Percentiles rank a stretch among this genome's conserved stretches.
phyloP scores from a whole-genome alignment of 2,888 invertebrate species.

The Homarus gammarus region DNA sequence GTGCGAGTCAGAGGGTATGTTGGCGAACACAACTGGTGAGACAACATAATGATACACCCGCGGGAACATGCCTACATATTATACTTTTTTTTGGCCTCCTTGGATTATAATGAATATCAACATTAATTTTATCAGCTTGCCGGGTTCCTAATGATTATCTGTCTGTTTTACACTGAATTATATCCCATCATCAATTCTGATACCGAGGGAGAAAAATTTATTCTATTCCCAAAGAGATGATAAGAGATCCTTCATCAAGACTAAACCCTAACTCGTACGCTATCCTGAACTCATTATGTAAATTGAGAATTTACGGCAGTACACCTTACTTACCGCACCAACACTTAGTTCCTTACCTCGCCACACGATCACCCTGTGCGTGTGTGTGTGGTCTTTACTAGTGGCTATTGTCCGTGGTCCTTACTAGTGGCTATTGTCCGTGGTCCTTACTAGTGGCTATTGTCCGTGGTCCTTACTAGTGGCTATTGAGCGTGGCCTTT shows the following conservation, averaged over 20 bases:
- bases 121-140: constrained; percentile 1
- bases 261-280: background rate
- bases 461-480: too few relatives aligned
- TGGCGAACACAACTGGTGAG: background rate
- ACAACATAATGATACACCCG: background rate
- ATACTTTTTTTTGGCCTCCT: background rate
- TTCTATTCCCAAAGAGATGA: background rate
- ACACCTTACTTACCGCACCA: too few relatives aligned
- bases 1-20: background rate
- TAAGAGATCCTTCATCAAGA: background rate
- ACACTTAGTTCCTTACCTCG: too few relatives aligned
- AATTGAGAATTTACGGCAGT: background rate
- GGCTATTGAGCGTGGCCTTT: too few relatives aligned
- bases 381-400: too few relatives aligned
- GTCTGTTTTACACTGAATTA: background rate
- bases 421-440: too few relatives aligned
- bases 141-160: background rate
- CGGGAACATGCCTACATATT: background rate
- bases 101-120: background rate
- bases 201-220: background rate
- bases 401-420: too few relatives aligned
- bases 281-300: background rate
- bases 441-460: too few relatives aligned
- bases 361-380: too few relatives aligned
- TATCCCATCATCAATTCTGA: background rate